These are phyloP conservation scores for Cheilosia impressa DNA, from an alignment of 2,888 invertebrate species.

Conservation along the genomic window DNA sequence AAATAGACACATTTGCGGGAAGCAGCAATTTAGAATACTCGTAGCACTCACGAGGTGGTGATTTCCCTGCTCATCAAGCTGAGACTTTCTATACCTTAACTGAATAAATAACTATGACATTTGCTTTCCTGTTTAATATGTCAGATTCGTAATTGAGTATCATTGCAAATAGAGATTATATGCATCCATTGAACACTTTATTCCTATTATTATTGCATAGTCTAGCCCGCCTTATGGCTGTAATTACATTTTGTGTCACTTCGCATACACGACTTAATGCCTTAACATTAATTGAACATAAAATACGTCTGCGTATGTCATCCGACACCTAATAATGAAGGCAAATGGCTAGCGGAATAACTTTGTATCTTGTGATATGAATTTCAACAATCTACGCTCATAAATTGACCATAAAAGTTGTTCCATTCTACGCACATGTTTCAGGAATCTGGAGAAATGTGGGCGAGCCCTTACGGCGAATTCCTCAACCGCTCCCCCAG, in stretches of 20 bases:
- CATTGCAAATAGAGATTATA: too few species aligned
- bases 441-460: constrained; percentile 2
- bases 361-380: neutral
- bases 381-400: constrained; percentile 21
- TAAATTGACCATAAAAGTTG: constrained; percentile 42
- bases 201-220: too few species aligned
- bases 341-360: constrained; percentile 13
- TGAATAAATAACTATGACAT: too few species aligned
- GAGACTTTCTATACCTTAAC: too few species aligned
- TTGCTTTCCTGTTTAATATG: too few species aligned
- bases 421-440: neutral
- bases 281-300: constrained; percentile 32
- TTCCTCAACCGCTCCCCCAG: constrained; percentile 27
- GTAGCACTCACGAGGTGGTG: too few species aligned
- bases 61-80: too few species aligned
- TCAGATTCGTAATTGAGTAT: too few species aligned
- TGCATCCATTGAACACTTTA: too few species aligned
- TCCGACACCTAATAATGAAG: constrained; percentile 13
- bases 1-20: neutral
- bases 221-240: neutral
- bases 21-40: too few species aligned
- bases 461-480: constrained; percentile 9
- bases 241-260: neutral
- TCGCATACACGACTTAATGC: neutral
- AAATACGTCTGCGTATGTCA: constrained; percentile 6